Evolutionary conservation across 2,888 invertebrate genomes (phyloP), one percentile per base, ranked within the genome.

Genomic region (Lochmaea capreae): DNA sequence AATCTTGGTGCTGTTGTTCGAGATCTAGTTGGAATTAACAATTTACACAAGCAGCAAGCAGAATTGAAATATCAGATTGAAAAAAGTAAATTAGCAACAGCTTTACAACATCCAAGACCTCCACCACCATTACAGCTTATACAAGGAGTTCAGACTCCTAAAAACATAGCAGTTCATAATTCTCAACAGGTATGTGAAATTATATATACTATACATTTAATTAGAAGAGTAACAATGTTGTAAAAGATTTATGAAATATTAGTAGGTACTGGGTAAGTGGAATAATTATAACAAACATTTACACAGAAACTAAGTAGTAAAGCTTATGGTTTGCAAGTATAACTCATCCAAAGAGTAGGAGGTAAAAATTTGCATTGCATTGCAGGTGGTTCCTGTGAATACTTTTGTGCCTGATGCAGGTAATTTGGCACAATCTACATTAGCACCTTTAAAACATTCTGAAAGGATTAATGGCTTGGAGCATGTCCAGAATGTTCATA

Each of bases 1-100:
- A 82, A 82, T 54, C 69, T 83, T n/a, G 79, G 77, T 59, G 78
- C 78, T 63, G 81, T 83, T 10, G 69, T 83, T 10, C 72, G 77
- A 65, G 82, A 82, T 26, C 49, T 74, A n/a, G 42, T 76, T 59
- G 70, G 57, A 65, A 72, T 76, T 18, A 75, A 71, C 46, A 73
- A 68, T 42, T 63, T 67, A 18, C 59, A 59, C 16, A 72, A 67
- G 26, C 65, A 72, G 59, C 69, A 66, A 61, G 65, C 67, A 49
- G 74, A 68, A 43, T 54, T 16, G 33, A 49, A n/a, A 39, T 8
- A 16, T 39, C 54, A 66, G 18, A 16, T 54, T 16, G 57, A 66
- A 49, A n/a, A 26, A 46, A 22, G 39, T 46, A 62, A 16, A 62
- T 39, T 61, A 16, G 43, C 18, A 18, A 43, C 11, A 43, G 18